Base-by-base conservation (phyloP, 2,888 invertebrate species). In the Ectemnius continuus region DNA sequence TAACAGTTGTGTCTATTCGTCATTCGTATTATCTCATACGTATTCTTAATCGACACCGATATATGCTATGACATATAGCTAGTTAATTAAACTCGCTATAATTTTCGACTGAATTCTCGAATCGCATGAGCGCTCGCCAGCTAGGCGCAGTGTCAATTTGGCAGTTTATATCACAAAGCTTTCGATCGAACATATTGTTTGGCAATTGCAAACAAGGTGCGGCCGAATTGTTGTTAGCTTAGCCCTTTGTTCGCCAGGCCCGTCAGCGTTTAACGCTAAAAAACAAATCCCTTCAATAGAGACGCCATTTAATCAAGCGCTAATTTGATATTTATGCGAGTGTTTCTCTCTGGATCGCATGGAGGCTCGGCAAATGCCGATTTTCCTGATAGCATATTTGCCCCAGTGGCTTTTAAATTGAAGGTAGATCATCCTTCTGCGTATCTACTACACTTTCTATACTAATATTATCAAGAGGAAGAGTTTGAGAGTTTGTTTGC, bases 141-240 rank as follows among this genome's bases (percentile, higher is more conserved):
- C 52, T 14, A 16, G 52, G 52, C 16, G n/a, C 52, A 52, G 16
- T 11, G n/a, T 16, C n/a, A 52, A 16, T 14, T 52, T 4, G 16
- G 52, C 52, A 52, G 52, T 52, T 52, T 16, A 16, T 16, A 16
- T 16, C 16, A 52, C n/a, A 52, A 52, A 52, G 16, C 52, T 14
- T 52, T 52, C 16, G 52, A 52, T 52, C 52, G 52, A 52, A 52
- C 16, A 52, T 16, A 52, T 52, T 52, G 52, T 52, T 52, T 52
- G 16, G 16, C 52, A 52, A 52, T 14, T 52, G 52, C n/a, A 52
- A 52, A 52, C 52, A 52, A 16, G 16, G n/a, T 14, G 52, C 16
- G 16, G 52, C 16, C 16, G 52, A n/a, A 52, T 16, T 52, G 52
- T 52, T 52, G 52, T 16, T 52, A 14, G 16, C 16, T 52, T 14